A percentile compares a stretch with the other conserved stretches of the same genome.
These are phyloP conservation scores for Cosmorhoe ocellata DNA, from an alignment of 2,888 invertebrate species.

Conservation along the genomic window DNA sequence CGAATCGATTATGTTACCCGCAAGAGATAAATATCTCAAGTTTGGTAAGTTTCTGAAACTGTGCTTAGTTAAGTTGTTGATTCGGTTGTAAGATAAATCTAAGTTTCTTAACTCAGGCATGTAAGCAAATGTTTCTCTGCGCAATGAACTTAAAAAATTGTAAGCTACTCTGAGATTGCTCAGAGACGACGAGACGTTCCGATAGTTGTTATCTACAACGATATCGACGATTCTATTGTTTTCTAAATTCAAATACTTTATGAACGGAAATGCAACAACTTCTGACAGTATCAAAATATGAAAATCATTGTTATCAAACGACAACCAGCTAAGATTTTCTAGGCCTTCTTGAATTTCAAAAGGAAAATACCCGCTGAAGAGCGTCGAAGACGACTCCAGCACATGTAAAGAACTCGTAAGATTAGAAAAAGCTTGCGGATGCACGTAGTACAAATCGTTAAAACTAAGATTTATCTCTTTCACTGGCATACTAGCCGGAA, in stretches of 20 bases:
- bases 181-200: slow-evolving; percentile 86
- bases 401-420: slow-evolving; percentile 89
- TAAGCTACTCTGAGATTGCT: slow-evolving; percentile 91
- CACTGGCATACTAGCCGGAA: slow-evolving; percentile 88
- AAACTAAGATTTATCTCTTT: slow-evolving; percentile 95
- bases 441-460: slow-evolving; percentile 92
- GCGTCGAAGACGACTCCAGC: slow-evolving; percentile 92
- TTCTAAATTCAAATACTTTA: slow-evolving; percentile 92
- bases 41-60: slow-evolving; percentile 90
- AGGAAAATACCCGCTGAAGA: slow-evolving; percentile 90
- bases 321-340: slow-evolving; percentile 90
- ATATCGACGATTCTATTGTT: slow-evolving; percentile 90
- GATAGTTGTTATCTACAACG: slow-evolving; percentile 86
- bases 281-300: slow-evolving; percentile 88
- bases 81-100: slow-evolving; percentile 90
- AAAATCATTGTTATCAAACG: slow-evolving; percentile 94
- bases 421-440: slow-evolving; percentile 90
- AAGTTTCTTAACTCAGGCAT: slow-evolving; percentile 89
- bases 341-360: slow-evolving; percentile 89
- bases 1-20: slow-evolving; percentile 89
- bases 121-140: slow-evolving; percentile 86
- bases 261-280: slow-evolving; percentile 85
- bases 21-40: slow-evolving; percentile 91
- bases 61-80: slow-evolving; percentile 86
- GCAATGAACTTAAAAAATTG: slow-evolving; percentile 88